Conservation (phyloP, 2,888 invertebrate genomes). For the Dendrolimus pini region DNA sequence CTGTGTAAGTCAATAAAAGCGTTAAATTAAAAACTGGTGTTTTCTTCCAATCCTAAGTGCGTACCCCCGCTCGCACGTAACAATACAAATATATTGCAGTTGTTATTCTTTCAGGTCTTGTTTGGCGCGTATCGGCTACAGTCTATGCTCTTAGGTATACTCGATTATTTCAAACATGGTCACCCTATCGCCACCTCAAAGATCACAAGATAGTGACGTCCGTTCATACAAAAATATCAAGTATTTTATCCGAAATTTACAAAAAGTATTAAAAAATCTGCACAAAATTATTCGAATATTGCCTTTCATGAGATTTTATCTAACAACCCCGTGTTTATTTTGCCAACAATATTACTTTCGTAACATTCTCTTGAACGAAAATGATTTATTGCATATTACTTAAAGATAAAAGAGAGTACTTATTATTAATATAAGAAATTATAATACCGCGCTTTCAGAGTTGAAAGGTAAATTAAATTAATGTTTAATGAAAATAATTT, state of each 20-base stretch:
- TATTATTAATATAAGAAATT: background rate
- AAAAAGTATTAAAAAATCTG: background rate
- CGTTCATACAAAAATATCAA: background rate
- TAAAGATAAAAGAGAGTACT: background rate
- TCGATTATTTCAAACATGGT: background rate
- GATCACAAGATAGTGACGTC: background rate
- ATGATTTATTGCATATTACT: background rate
- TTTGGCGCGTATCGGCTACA: too few relatives aligned
- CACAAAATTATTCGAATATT: background rate
- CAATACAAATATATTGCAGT: too few relatives aligned
- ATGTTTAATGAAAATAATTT: too few relatives aligned
- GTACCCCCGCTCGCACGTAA: too few relatives aligned
- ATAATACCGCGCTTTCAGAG: background rate
- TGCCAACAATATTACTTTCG: background rate
- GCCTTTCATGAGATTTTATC: background rate
- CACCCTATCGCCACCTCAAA: background rate
- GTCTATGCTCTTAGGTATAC: too few relatives aligned
- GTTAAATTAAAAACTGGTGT: too few relatives aligned
- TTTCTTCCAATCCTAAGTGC: too few relatives aligned
- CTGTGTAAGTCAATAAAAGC: too few relatives aligned
- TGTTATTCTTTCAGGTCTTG: too few relatives aligned
- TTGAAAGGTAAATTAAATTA: too few relatives aligned
- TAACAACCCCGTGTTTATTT: background rate
- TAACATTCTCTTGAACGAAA: background rate
- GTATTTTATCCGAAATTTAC: background rate